Percentiles rank a stretch among this genome's conserved stretches.
phyloP scores from a whole-genome alignment of 2,113 vertebrate species.

The Nipponia nippon region DNA sequence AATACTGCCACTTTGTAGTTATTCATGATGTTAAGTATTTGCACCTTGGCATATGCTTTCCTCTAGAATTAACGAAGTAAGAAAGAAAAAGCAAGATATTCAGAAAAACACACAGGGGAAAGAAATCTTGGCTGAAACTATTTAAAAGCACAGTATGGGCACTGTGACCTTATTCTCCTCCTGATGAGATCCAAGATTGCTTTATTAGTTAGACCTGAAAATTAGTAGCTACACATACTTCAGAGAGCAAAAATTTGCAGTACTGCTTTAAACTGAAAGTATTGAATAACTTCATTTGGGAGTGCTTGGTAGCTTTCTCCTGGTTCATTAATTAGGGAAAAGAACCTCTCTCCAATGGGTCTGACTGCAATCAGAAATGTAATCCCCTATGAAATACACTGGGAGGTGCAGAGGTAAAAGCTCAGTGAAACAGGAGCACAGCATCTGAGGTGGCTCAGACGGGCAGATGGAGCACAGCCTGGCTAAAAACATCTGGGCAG shows the following conservation, averaged over 20 bases:
- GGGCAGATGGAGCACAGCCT: neutral
- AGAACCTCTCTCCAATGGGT: neutral
- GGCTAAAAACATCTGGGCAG: neutral
- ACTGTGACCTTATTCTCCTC: neutral
- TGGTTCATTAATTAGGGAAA: neutral
- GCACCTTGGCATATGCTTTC: neutral
- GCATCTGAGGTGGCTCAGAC: neutral
- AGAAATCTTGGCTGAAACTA: neutral
- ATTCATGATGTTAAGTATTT: neutral
- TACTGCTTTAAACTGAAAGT: neutral
- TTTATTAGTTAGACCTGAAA: neutral
- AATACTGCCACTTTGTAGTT: neutral
- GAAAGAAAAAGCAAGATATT: neutral
- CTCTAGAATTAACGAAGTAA: neutral
- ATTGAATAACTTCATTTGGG: neutral
- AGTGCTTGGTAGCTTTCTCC: neutral
- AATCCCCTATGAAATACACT: neutral
- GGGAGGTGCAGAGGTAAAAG: neutral
- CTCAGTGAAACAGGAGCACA: neutral
- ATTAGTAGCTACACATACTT: neutral
- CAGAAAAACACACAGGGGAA: neutral
- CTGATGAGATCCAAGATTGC: neutral
- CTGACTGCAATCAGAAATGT: neutral
- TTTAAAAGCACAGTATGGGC: neutral
- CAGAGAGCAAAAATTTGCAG: neutral